A percentile compares a stretch with the other conserved stretches of the same genome.
phyloP scores from a whole-genome alignment of 2,888 invertebrate species.

The Thymelicus sylvestris region DNA sequence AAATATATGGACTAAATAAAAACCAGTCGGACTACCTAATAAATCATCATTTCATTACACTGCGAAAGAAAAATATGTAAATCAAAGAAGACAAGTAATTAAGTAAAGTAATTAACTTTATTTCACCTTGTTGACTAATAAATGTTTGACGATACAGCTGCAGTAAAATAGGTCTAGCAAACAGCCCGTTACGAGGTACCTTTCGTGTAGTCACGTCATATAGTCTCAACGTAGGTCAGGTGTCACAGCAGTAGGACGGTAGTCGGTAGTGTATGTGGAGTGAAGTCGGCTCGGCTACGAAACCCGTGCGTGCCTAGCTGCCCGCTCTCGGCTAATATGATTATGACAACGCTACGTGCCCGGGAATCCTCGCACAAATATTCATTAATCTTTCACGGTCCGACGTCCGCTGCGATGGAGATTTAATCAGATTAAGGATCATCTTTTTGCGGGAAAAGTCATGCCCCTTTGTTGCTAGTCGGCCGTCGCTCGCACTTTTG shows the following conservation, averaged over 20 bases:
- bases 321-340: conserved; percentile 81
- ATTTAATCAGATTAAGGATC: conserved; percentile 85
- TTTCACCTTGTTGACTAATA: not conserved
- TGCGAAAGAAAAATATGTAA: too few relatives aligned
- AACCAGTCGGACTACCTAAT: too few relatives aligned
- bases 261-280: conserved; percentile 39
- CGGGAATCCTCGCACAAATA: conserved; percentile 84
- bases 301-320: conserved; percentile 71
- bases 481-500: conserved; percentile 80
- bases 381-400: conserved; percentile 85
- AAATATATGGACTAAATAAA: too few relatives aligned
- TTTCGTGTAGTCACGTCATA: conserved; percentile 54
- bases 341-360: conserved; percentile 84
- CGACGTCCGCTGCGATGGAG: conserved; percentile 84
- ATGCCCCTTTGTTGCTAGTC: conserved; percentile 82
- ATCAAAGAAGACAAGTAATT: too few relatives aligned
- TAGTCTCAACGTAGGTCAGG: conserved; percentile 54
- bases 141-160: conserved; percentile 18
- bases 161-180: conserved; percentile 59
- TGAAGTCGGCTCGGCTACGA: conserved; percentile 40
- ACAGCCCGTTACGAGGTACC: conserved; percentile 21
- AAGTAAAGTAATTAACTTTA: too few relatives aligned
- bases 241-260: conserved; percentile 49
- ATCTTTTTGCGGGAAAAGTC: conserved; percentile 84
- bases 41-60: too few relatives aligned